Conservation (phyloP, 2,888 invertebrate genomes). For the Orgyia antiqua region DNA sequence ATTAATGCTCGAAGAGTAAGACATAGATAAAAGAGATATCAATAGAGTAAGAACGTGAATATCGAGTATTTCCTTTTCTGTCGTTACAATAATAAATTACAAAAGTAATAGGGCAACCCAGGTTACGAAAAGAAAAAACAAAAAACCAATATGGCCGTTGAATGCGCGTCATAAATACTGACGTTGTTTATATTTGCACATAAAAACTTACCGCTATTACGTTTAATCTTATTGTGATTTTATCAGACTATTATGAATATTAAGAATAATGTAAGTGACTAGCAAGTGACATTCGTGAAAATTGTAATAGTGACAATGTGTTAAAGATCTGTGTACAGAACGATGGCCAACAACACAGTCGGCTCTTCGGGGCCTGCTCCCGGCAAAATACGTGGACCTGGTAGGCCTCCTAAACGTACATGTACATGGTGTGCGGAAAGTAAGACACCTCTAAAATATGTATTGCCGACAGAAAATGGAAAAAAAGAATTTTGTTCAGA, state of each 20-base stretch:
- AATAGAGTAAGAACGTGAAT: too few relatives aligned
- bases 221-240: constrained; percentile 14
- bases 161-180: constrained; percentile 74
- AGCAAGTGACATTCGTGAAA: constrained; percentile 18
- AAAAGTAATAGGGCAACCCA: too few relatives aligned
- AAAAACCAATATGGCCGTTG: constrained; percentile 65
- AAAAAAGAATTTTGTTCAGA: constrained; percentile 96
- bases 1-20: too few relatives aligned
- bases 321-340: constrained; percentile 40
- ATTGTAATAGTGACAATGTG: constrained; percentile 45
- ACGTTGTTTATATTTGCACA: constrained; percentile 72
- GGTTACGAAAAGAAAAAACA: constrained; percentile 17
- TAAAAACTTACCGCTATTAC: constrained; percentile 27
- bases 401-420: constrained; percentile 88
- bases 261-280: constrained; percentile 52
- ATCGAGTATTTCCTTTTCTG: too few relatives aligned
- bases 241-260: constrained; percentile 14
- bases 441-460: constrained; percentile 90
- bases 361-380: constrained; percentile 74
- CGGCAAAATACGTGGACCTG: constrained; percentile 82
- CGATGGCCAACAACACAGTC: constrained; percentile 73
- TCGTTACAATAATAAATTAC: too few relatives aligned
- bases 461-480: constrained; percentile 90
- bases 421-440: constrained; percentile 94
- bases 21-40: too few relatives aligned